These are phyloP conservation scores for Ips nitidus DNA, from an alignment of 1,140 invertebrate genomes.

Conservation along the genomic window DNA sequence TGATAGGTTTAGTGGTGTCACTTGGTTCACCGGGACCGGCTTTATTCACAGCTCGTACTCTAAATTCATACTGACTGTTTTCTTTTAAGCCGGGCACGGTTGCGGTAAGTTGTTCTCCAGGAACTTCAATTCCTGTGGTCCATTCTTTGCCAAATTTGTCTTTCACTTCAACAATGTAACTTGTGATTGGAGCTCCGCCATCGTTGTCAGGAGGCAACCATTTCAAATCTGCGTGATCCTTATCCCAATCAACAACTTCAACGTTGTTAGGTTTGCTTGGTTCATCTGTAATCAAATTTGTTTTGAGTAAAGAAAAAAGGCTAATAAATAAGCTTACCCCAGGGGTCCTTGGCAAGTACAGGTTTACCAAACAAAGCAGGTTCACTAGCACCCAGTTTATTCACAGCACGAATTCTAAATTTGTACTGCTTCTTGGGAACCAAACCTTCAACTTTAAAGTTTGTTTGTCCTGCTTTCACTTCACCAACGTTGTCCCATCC, in stretches of 20 bases:
- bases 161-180: conserved; percentile 92
- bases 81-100: conserved; percentile 91
- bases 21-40: conserved; percentile 94
- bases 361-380: conserved; percentile 83
- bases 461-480: conserved; percentile 64
- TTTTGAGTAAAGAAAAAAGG: neutral
- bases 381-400: conserved; percentile 86
- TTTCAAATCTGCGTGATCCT: conserved; percentile 90
- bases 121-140: conserved; percentile 77
- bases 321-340: conserved; percentile 67
- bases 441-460: conserved; percentile 86
- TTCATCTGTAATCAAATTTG: conserved; percentile 63
- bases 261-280: conserved; percentile 89
- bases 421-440: conserved; percentile 87
- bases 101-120: conserved; percentile 71
- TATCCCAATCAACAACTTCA: conserved; percentile 94
- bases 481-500: conserved; percentile 85
- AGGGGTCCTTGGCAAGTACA: conserved; percentile 95
- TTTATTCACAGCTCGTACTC: conserved; percentile 93
- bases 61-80: conserved; percentile 94
- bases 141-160: conserved; percentile 91
- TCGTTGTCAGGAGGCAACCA: conserved; percentile 89
- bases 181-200: conserved; percentile 92
- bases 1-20: conserved; percentile 91
- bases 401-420: conserved; percentile 93